Conservation (phyloP, 2,113 vertebrate species). For the Vulpes lagopus region DNA sequence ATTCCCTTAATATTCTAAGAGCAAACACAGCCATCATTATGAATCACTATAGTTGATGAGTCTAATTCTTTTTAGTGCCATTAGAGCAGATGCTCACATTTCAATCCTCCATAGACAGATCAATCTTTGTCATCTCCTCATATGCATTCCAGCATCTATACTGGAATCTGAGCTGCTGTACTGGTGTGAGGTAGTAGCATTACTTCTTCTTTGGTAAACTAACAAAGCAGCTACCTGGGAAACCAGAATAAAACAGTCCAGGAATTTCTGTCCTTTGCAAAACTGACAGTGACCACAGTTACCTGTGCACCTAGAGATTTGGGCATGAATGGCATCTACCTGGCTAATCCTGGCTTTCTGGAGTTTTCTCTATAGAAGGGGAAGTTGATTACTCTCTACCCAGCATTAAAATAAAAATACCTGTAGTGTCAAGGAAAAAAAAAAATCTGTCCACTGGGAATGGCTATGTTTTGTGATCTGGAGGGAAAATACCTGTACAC, state of each 20-base stretch:
- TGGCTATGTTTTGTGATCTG: not conserved
- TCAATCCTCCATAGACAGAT: constrained; percentile 83
- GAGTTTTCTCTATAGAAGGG: not conserved
- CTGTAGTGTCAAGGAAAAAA: fast-evolving
- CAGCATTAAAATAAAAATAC: not conserved
- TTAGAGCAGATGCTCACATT: constrained; percentile 86
- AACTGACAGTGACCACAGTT: not conserved
- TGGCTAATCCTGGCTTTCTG: not conserved
- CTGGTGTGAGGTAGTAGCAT: not conserved
- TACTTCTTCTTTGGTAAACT: not conserved
- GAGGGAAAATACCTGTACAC: not conserved
- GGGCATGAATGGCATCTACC: fast-evolving
- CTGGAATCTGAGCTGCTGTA: not conserved
- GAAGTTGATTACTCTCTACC: not conserved
- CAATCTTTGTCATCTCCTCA: constrained; percentile 78
- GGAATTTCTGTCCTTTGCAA: not conserved
- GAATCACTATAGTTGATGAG: constrained; percentile 87
- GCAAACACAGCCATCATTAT: constrained; percentile 81
- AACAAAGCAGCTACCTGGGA: not conserved
- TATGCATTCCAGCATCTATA: constrained; percentile 80
- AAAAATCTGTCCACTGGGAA: not conserved
- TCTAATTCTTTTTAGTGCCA: constrained; percentile 86
- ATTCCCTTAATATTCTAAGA: constrained; percentile 85
- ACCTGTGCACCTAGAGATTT: not conserved
- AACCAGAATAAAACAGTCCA: not conserved